Evolutionary conservation across 1,140 invertebrate genomes (phyloP), one percentile per base, ranked within the genome.

Genomic region (Drosophila kikkawai): DNA sequence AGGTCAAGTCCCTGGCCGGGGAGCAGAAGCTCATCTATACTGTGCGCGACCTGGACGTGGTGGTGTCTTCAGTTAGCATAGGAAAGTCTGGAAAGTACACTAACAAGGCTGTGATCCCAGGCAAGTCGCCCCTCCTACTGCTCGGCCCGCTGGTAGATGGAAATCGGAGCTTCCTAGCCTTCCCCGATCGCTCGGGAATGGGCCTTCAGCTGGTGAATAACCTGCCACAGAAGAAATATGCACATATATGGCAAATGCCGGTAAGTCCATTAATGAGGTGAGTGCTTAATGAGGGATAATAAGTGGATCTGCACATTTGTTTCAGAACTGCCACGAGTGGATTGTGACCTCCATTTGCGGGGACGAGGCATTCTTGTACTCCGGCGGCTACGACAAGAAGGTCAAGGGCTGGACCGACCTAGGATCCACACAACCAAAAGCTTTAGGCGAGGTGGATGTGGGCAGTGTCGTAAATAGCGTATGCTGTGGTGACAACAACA

Each of bases 261-360:
- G 91, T 92, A 37, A 78, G 75, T 80, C 3, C 0, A 2, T 37
- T 7, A 13, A 57, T 37, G 7, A 22, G 8, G 8, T 29, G 2
- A 7, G 12, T 50, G 2, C 34, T 32, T 3, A n/a, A 42, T 12
- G 5, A n/a, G 4, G 36, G 0, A n/a, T n/a, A 26, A n/a, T 12
- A 26, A 11, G 15, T 11, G 7, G 12, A 9, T 9, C 0, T 59
- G 13, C 3, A 3, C 1, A 29, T 15, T 11, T 22, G 8, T 44
- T 37, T 11, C 17, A 93, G 92, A 56, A 92, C 48, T 91, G 91
- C 7, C 92, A 93, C 58, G 82, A 92, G 26, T 64, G 82, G 84
- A 93, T 93, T 47, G 70, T 93, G n/a, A 92, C 90, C 42, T 73
- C 79, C 26, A 75, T 93, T 55, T 91, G 90, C 48, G 91, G 90